Conservation (phyloP, 2,797 vertebrate genomes). For the Triplophysa bombifrons region DNA sequence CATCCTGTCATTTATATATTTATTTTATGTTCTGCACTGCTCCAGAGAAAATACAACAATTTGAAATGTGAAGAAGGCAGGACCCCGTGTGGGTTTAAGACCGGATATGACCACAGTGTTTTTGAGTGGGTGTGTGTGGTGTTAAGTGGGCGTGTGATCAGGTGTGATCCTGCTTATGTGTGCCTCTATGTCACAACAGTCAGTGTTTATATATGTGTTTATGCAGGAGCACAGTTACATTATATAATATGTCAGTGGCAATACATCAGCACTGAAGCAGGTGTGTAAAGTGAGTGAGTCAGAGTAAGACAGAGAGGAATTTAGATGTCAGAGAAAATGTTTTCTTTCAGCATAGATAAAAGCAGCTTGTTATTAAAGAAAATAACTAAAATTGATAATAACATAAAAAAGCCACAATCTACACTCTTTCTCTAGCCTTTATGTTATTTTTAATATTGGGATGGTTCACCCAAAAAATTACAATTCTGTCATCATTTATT, state of each 20-base stretch:
- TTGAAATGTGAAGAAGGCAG: conserved; percentile 12
- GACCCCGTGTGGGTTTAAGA: conserved; percentile 14
- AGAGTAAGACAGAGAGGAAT: no score
- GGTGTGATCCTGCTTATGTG: neutral
- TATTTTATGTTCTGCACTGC: conserved; percentile 38
- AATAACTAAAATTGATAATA: no score
- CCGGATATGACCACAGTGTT: conserved; percentile 6
- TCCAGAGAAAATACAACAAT: conserved; percentile 16
- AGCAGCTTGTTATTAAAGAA: no score
- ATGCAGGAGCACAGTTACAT: neutral
- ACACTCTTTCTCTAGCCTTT: no score
- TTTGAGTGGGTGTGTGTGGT: conserved; percentile 28
- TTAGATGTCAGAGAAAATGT: no score
- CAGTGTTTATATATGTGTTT: neutral
- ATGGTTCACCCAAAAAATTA: no score
- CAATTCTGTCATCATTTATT: no score
- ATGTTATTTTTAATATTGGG: no score
- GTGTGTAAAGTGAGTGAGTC: neutral
- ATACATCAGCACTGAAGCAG: conserved; percentile 7
- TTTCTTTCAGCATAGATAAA: no score
- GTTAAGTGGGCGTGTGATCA: conserved; percentile 29
- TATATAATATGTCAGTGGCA: neutral
- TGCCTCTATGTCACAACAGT: neutral
- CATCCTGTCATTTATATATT: conserved; percentile 48
- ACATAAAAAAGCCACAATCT: no score